Conservation (phyloP, 2,797 vertebrate genomes). For the Scomberomorus guttatus region DNA sequence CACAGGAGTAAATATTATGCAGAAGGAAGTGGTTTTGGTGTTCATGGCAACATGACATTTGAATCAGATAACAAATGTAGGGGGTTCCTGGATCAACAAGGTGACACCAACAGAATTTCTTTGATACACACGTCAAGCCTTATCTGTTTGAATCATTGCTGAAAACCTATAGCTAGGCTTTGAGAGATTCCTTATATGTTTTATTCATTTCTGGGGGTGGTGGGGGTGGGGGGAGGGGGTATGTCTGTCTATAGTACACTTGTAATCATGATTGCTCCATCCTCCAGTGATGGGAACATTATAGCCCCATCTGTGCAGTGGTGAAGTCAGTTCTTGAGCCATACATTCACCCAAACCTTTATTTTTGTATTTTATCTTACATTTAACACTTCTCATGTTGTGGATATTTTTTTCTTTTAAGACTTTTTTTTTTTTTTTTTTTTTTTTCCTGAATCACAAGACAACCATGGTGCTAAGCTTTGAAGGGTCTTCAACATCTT, state of each 20-base stretch:
- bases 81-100: constrained; percentile 33
- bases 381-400: constrained; percentile 45
- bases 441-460: constrained; percentile 46
- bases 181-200: constrained; percentile 55
- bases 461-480: constrained; percentile 83
- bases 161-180: constrained; percentile 53
- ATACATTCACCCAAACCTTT: constrained; percentile 67
- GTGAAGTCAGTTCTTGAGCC: constrained; percentile 73
- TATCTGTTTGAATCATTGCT: constrained; percentile 76
- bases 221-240: not conserved
- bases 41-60: constrained; percentile 10
- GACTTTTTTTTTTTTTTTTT: constrained; percentile 35
- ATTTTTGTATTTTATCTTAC: constrained; percentile 65
- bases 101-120: constrained; percentile 55
- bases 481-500: constrained; percentile 61
- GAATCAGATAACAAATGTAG: not conserved
- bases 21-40: constrained; percentile 38
- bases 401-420: constrained; percentile 52
- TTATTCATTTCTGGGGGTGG: constrained; percentile 38
- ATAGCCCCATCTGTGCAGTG: constrained; percentile 54
- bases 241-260: constrained; percentile 49
- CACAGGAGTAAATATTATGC: not conserved
- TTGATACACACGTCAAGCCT: constrained; percentile 76
- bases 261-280: constrained; percentile 71
- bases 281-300: constrained; percentile 62